Evolutionary conservation across 2,888 invertebrate genomes (phyloP), one percentile per base, ranked within the genome.

Genomic region (Entomobrya multifasciata): DNA sequence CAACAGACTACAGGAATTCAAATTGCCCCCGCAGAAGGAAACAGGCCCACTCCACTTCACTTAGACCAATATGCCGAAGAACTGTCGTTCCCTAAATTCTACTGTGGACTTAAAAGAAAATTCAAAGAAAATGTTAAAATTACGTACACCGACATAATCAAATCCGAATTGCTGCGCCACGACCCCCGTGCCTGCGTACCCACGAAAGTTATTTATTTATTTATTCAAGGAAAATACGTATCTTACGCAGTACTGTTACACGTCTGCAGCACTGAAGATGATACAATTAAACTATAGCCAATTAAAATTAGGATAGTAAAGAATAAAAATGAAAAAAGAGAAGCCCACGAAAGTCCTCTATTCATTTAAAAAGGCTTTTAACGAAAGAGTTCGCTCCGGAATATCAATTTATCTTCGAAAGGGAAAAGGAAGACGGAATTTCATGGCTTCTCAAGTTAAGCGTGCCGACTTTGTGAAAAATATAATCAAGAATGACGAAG

Each of bases 401-500:
- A 10, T 10, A 3, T 2, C n/a, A 1, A 41, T 36, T 11, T 70
- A 44, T 15, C n/a, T 44, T 6, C 62, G 70, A 13, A 1, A 70
- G 22, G 44, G 5, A 17, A 4, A 11, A 65, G 6, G 1, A 36
- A 27, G 20, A 1, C 3, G 1, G 1, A 10, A n/a, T n/a, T n/a
- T 80, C 5, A 72, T 80, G 6, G 74, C 72, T 15, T 47, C 30
- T 8, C 1, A 25, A 8, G 20, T 77, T 0, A 20, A 20, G 8
- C 15, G 47, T 15, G 62, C 76, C 10, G 82, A 47, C 20, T 74
- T 55, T 27, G 2, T 85, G 5, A 13, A 78, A 67, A 79, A 67
- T 25, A 13, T 85, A 13, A 27, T 77, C 20, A 2, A 15, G 13
- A 52, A 70, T 1, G 87, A 89, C 44, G 88, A 89, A 25, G 89